phyloP scores from a whole-genome alignment of 2,888 invertebrate genomes.

The Cryptus viduatorius region DNA sequence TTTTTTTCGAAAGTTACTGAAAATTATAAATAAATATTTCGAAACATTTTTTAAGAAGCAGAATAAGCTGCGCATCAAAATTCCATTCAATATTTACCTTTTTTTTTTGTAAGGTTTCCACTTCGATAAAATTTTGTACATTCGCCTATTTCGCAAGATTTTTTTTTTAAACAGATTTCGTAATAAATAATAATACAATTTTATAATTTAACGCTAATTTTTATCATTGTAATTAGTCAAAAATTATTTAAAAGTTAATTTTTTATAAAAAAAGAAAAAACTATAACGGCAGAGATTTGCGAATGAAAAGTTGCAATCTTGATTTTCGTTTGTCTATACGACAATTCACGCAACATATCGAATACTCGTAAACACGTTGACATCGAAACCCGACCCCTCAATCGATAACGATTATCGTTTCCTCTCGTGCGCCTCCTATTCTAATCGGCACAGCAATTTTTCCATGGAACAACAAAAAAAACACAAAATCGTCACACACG shows the following conservation, averaged over 20 bases:
- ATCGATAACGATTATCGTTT: not conserved
- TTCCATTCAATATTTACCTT: no score
- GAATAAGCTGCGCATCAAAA: no score
- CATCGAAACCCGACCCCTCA: not conserved
- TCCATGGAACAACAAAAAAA: not conserved
- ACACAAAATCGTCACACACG: not conserved
- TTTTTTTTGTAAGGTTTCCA: not conserved
- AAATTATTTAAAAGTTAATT: no score
- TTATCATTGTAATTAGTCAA: no score
- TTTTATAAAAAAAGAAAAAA: no score
- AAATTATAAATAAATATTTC: no score
- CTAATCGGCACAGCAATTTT: not conserved
- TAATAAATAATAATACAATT: no score
- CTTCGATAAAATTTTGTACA: not conserved
- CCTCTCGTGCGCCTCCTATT: not conserved
- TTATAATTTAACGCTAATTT: no score
- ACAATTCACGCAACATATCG: not conserved
- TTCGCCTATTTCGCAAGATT: no score
- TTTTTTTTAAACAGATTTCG: not conserved
- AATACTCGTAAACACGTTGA: constrained; percentile 10
- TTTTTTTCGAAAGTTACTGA: not conserved
- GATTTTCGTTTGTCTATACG: not conserved
- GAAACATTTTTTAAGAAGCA: no score
- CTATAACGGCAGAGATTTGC: no score
- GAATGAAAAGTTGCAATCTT: no score